Evolutionary conservation across 2,797 vertebrate genomes (phyloP), one percentile per base, ranked within the genome.

Genomic region (Typhlichthys subterraneus): DNA sequence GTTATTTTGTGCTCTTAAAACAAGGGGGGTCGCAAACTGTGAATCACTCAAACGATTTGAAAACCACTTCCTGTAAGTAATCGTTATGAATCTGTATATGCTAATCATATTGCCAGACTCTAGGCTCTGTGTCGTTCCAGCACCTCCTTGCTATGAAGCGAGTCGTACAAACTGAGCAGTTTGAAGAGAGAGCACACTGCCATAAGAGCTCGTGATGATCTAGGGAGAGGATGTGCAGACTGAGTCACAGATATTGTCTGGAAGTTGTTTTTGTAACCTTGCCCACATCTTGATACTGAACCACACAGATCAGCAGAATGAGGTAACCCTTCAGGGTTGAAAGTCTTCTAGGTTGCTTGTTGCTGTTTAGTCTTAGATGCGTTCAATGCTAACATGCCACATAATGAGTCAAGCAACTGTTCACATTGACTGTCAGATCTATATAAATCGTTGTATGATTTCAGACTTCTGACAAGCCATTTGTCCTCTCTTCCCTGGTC

Each of bases 241-340:
- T 62, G 50, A 53, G 50, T 62, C 60, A 62, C 10, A 42, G 53
- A 33, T 54, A 54, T 55, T 55, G 53, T 52, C 31, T 52, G 48
- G 59, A 23, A 12, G 60, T 53, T 50, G 4, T 53, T 61, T 61
- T 38, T 15, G 31, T 12, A 13, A 9, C 31, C 47, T 51, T 19
- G 15, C 13, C 31, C 17, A 49, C 12, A 4, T 33, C 58, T 50
- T 38, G 14, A 60, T 23, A 8, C 23, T 50, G 13, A 60, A 13
- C 19, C 45, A 50, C 45, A 50, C 7, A 38, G 47, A 19, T 15
- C 47, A 33, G 49, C 10, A 55, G 38, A 55, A 55, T 55, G 53
- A 15, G n/a, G 4, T 11, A 53, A 11, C 9, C 23, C 19, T 12
- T 29, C 19, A 31, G 31, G 11, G 12, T 53, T 53, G 12, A 29